These are phyloP conservation scores for Ailuropoda melanoleuca DNA, from an alignment of 2,113 vertebrate genomes.

Conservation along the genomic window DNA sequence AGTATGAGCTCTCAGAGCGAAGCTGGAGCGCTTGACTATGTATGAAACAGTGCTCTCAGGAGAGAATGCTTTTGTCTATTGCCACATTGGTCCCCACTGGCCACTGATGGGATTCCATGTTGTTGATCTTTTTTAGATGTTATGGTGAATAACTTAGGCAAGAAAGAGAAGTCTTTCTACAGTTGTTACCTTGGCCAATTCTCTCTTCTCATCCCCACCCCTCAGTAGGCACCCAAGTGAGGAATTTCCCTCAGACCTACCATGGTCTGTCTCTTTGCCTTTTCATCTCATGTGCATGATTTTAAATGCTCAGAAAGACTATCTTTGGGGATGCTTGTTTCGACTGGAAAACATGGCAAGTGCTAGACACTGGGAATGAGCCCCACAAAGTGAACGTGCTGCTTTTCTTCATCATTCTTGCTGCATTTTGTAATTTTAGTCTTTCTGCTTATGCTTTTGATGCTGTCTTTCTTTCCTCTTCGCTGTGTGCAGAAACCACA, in stretches of 20 bases:
- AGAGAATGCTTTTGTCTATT: background rate
- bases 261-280: background rate
- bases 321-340: background rate
- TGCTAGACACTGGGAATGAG: no score
- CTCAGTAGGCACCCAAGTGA: accelerated
- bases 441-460: background rate
- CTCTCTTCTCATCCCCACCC: accelerated
- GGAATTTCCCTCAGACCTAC: accelerated
- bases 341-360: background rate
- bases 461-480: background rate
- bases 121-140: background rate
- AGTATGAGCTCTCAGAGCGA: background rate
- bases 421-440: background rate
- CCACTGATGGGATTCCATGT: no score
- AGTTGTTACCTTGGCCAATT: background rate
- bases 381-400: accelerated
- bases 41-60: background rate
- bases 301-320: background rate
- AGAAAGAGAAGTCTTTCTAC: background rate
- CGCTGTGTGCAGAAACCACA: background rate
- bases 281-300: background rate
- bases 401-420: background rate
- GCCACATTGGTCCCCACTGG: no score
- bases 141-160: background rate
- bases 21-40: background rate